Conservation (phyloP, 2,113 vertebrate genomes). For the Perognathus longimembris region DNA sequence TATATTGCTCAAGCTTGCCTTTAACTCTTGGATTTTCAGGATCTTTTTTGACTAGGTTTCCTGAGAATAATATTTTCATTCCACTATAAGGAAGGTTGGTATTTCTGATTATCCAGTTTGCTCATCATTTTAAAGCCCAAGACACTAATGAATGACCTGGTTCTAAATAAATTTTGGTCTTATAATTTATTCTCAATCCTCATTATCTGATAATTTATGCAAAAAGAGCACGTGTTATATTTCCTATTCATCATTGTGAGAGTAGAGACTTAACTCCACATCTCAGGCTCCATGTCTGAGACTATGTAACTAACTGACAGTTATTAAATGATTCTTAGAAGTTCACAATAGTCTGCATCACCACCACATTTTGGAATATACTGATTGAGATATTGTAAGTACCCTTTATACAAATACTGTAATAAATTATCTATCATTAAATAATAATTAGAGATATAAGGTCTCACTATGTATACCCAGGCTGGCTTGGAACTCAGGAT, state of each 20-base stretch:
- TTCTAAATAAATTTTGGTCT: neutral
- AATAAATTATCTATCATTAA: too few species aligned
- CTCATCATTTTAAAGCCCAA: neutral
- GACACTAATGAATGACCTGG: neutral
- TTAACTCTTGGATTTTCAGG: neutral
- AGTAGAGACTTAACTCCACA: neutral
- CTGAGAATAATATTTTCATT: neutral
- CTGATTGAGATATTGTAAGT: too few species aligned
- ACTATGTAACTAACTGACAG: neutral
- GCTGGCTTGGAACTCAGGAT: too few species aligned
- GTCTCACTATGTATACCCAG: too few species aligned
- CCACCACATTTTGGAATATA: neutral
- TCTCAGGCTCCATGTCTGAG: neutral
- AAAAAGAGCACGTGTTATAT: neutral
- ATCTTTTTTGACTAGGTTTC: neutral
- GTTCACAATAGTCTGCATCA: neutral
- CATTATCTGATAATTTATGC: neutral
- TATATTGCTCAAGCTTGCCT: neutral
- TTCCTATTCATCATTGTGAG: neutral
- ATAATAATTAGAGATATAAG: too few species aligned
- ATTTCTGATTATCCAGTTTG: neutral
- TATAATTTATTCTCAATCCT: neutral
- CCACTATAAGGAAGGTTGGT: neutral
- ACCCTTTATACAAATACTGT: too few species aligned
- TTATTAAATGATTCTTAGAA: neutral